These are phyloP conservation scores for Carabus problematicus DNA, from an alignment of 2,888 invertebrate species.

Conservation along the genomic window DNA sequence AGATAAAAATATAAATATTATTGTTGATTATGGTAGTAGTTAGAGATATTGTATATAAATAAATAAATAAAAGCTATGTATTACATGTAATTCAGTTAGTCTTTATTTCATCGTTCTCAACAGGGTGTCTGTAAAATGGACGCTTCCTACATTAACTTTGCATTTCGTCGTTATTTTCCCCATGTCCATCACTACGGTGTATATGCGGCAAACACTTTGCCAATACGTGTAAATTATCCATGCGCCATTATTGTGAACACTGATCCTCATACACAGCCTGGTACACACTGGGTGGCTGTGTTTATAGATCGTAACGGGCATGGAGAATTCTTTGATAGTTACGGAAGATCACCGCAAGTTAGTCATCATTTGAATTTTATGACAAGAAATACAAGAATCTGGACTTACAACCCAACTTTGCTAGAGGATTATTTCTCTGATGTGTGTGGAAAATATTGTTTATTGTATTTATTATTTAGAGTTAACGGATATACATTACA, in stretches of 20 bases:
- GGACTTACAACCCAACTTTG: slow-evolving; percentile 16
- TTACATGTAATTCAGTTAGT: no score
- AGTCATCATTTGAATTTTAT: slow-evolving; percentile 12
- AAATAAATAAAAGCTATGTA: no score
- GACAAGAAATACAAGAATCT: slow-evolving; percentile 13
- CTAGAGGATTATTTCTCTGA: slow-evolving; percentile 11
- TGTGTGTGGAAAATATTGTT: slow-evolving; percentile 26
- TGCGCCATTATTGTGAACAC: slow-evolving; percentile 20
- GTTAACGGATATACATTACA: background rate
- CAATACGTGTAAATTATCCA: slow-evolving; percentile 31
- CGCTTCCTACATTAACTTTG: background rate
- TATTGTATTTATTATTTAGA: slow-evolving; percentile 15
- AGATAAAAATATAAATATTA: no score
- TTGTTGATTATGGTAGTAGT: no score
- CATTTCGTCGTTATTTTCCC: background rate
- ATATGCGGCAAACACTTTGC: slow-evolving; percentile 10
- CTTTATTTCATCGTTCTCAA: no score
- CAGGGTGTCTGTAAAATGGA: slow-evolving; percentile 3
- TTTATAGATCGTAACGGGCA: slow-evolving; percentile 20
- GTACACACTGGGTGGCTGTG: slow-evolving; percentile 23
- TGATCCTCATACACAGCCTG: slow-evolving; percentile 17
- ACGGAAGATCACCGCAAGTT: slow-evolving; percentile 20
- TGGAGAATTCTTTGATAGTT: slow-evolving; percentile 29
- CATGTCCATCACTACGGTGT: slow-evolving; percentile 9
- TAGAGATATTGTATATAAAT: no score